Base-by-base conservation (phyloP, 2,113 vertebrate genomes). In the Myotis yumanensis region DNA sequence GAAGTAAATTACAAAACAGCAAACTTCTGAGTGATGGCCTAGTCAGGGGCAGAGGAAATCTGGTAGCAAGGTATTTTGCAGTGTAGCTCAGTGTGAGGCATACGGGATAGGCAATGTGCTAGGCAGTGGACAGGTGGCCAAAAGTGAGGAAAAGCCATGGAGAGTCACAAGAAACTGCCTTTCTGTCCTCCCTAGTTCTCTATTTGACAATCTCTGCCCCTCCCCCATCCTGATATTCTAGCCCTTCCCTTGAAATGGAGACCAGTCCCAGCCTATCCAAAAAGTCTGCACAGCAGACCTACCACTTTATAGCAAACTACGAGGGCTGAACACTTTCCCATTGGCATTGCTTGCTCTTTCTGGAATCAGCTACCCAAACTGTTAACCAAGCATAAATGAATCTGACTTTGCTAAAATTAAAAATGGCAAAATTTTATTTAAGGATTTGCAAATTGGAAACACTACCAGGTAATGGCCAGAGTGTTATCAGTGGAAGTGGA, bases 1-100 rank as follows among this genome's bases (percentile, higher is more conserved):
- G 82, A 79, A 96, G 90, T 86, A 79, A 93, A 97, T 96, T 90
- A 95, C 37, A 94, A 94, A 93, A 90, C 54, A 96, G 52, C n/a
- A 43, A 95, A 97, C 85, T 85, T 96, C 64, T 90, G 72, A 90
- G 40, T 90, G 68, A 90, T 59, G 51, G 51, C 11, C 32, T 23
- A 23, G 30, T 81, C 37, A 93, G 35, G 72, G 32, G 59, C 76
- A 90, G 76, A 62, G 77, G 71, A 91, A 86, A 88, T 69, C 32
- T 59, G 43, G 94, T 80, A 86, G 71, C 43, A 52, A 51, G 62
- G 22, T 43, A 22, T 18, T 48, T 2, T 52, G 25, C 23, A 81
- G 46, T 1, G 1, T 6, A 64, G 52, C 25, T 52, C 5, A 28
- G 40, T 25, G 7, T 72, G 2, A 11, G 10, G 62, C 10, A 25